Evolutionary conservation across 2,113 vertebrate species (phyloP).

Genomic region (Trogon surrucura): DNA sequence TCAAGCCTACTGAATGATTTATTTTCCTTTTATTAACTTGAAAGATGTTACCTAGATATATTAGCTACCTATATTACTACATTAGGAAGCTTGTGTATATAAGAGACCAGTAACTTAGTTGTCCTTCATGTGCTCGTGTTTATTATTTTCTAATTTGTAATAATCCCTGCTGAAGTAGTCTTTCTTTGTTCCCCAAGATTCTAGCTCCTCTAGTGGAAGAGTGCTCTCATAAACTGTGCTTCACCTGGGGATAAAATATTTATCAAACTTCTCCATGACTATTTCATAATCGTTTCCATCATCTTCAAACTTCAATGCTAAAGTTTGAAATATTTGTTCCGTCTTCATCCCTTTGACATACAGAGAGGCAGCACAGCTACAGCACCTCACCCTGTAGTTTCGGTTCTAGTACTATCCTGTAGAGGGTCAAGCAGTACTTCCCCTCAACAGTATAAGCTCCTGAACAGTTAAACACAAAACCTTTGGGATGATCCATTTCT

Average conservation of each 20-base stretch:
- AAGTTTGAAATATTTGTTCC: background rate
- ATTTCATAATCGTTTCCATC: slow-evolving; percentile 2
- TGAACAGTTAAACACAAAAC: background rate
- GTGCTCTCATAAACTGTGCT: background rate
- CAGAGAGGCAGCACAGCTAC: background rate
- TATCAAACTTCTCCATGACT: background rate
- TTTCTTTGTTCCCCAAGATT: background rate
- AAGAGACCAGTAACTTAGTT: background rate
- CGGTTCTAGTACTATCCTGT: background rate
- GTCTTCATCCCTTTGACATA: background rate
- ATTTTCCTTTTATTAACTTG: background rate
- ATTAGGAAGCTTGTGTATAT: background rate
- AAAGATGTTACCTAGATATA: background rate
- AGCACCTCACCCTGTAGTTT: background rate
- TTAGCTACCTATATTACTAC: background rate
- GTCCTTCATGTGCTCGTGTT: slow-evolving; percentile 13
- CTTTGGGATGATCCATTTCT: background rate
- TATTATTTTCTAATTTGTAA: background rate
- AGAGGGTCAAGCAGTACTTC: background rate
- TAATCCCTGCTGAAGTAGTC: background rate
- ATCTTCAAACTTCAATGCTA: background rate
- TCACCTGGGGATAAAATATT: slow-evolving; percentile 5
- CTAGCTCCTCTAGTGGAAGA: background rate
- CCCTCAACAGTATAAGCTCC: background rate
- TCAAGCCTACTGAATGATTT: background rate